These are phyloP conservation scores for Montipora efflorescens DNA, from an alignment of 64 coral and sea anemone species.

Conservation along the genomic window DNA sequence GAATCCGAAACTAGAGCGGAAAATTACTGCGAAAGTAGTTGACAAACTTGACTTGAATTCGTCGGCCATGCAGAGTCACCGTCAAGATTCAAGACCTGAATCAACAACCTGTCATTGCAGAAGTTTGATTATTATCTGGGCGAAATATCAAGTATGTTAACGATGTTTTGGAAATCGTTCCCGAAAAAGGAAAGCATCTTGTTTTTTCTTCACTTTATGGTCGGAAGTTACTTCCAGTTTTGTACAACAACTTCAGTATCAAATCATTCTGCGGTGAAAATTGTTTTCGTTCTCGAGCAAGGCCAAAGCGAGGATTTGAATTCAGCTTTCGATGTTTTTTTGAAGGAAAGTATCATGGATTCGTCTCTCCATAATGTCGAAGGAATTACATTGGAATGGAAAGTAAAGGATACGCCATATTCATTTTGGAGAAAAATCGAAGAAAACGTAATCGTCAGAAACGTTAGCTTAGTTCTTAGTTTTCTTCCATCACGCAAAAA, in stretches of 20 bases:
- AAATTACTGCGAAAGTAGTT: not conserved
- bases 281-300: conserved; percentile 20
- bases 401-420: not conserved
- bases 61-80: not conserved
- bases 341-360: not conserved
- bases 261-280: not conserved
- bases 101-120: not conserved
- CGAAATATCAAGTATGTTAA: not conserved
- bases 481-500: conserved; percentile 14
- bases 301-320: not conserved
- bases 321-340: not conserved
- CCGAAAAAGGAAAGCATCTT: not conserved
- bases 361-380: not conserved
- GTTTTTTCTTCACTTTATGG: not conserved
- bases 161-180: conserved; percentile 1
- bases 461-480: conserved; percentile 6
- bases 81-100: not conserved
- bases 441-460: not conserved
- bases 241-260: not conserved
- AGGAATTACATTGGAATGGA: conserved; percentile 15
- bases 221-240: not conserved
- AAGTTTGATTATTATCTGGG: not conserved
- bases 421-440: not conserved
- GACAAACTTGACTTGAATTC: not conserved
- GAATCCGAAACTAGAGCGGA: not conserved